Evolutionary conservation across 1,140 invertebrate species (phyloP).

Genomic region (Phortica variegata): DNA sequence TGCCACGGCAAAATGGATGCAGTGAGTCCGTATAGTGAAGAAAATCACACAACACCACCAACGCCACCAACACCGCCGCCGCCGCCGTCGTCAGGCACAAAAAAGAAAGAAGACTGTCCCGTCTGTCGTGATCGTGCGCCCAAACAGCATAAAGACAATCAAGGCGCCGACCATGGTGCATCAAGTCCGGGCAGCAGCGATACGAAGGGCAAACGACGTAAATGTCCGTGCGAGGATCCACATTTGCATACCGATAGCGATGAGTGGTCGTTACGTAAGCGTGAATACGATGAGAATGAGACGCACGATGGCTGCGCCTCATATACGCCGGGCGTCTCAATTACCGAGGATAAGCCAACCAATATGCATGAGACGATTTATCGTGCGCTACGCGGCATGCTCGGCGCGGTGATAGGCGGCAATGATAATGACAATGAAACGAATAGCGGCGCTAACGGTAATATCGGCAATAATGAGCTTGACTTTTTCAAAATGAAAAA

Average conservation of each 20-base stretch:
- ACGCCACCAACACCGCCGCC: slow-evolving; percentile 9
- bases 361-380: slow-evolving; percentile 27
- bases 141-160: too few species aligned
- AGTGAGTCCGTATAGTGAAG: slow-evolving; percentile 10
- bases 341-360: neutral
- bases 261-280: neutral
- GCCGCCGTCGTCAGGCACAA: neutral
- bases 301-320: neutral
- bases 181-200: too few species aligned
- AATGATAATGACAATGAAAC: neutral
- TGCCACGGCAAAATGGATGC: slow-evolving; percentile 9
- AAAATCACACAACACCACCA: slow-evolving; percentile 5
- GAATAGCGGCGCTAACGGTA: neutral
- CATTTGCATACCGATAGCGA: slow-evolving; percentile 1
- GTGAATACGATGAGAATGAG: neutral
- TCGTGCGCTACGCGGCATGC: slow-evolving; percentile 22
- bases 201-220: slow-evolving; percentile 8
- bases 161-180: too few species aligned
- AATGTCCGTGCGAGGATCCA: slow-evolving; percentile 33
- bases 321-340: neutral
- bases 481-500: neutral
- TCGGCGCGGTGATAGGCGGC: slow-evolving; percentile 20
- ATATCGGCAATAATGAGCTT: neutral
- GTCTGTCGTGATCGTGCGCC: too few species aligned
- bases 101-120: too few species aligned